Percentiles rank a stretch among this genome's conserved stretches.
phyloP scores from a whole-genome alignment of 92 coral and sea anemone species.

The Epizoanthus ramosus region DNA sequence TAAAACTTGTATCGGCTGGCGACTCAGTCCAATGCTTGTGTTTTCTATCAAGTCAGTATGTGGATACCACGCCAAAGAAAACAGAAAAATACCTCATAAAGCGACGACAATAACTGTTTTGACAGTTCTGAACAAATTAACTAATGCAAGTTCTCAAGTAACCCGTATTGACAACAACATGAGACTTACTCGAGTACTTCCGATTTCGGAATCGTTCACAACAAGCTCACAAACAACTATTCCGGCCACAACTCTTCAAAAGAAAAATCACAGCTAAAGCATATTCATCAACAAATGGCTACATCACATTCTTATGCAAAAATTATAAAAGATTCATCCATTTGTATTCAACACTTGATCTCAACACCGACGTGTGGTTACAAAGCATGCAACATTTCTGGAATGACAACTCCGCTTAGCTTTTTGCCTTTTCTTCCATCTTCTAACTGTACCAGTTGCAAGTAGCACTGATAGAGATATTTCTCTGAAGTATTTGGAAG shows the following conservation, averaged over 20 bases:
- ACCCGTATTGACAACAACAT: neutral
- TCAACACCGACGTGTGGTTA: conserved; percentile 8
- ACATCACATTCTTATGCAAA: conserved; percentile 10
- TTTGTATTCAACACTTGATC: neutral
- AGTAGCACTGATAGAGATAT: neutral
- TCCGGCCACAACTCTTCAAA: neutral
- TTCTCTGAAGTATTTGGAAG: neutral
- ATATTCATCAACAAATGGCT: neutral
- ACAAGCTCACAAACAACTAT: too few relatives aligned
- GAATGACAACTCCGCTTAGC: conserved; percentile 23
- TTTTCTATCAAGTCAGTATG: neutral
- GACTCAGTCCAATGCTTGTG: too few relatives aligned
- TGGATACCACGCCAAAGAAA: conserved; percentile 22
- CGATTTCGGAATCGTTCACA: neutral
- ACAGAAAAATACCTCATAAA: neutral
- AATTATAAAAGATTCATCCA: neutral
- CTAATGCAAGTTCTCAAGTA: neutral
- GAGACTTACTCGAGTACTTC: conserved; percentile 15
- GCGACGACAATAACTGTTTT: conserved; percentile 10
- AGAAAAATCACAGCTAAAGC: neutral
- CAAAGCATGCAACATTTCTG: conserved; percentile 26
- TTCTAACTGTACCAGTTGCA: neutral
- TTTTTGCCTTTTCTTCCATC: neutral
- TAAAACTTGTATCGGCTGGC: too few relatives aligned
- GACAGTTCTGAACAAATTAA: conserved; percentile 6